Conservation (phyloP, 2,888 invertebrate genomes). For the Glomeris marginata region DNA sequence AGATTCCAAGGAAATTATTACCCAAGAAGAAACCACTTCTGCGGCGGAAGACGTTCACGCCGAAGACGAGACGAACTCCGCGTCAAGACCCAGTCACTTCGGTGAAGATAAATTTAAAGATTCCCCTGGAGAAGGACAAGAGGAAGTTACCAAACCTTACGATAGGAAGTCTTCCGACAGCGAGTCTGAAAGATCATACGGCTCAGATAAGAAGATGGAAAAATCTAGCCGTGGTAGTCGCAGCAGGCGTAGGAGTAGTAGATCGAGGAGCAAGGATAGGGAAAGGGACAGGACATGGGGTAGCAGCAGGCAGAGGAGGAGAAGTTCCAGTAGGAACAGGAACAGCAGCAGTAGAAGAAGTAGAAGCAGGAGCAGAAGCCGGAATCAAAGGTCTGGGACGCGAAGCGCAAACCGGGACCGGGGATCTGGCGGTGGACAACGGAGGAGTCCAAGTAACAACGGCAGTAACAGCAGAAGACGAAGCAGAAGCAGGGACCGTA, state of each 20-base stretch:
- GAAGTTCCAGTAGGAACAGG: slow-evolving; percentile 11
- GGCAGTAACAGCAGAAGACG: neutral
- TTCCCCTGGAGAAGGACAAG: slow-evolving; percentile 3
- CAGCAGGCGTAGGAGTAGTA: slow-evolving; percentile 12
- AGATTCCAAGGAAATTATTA: no score
- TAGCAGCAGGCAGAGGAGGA: slow-evolving; percentile 14
- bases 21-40: no score
- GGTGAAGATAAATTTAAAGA: neutral
- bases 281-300: slow-evolving; percentile 4
- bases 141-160: slow-evolving; percentile 12
- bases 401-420: neutral
- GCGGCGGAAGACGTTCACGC: no score
- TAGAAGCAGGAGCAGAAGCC: slow-evolving; percentile 3
- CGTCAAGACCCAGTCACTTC: no score
- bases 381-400: neutral
- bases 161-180: no score
- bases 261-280: slow-evolving; percentile 1
- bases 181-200: no score
- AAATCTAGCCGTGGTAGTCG: neutral
- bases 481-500: neutral
- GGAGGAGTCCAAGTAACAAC: neutral
- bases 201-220: neutral
- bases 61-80: no score
- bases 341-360: slow-evolving; percentile 5
- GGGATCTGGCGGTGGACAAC: neutral